These are phyloP conservation scores for Lypha dubia DNA, from an alignment of 2,888 invertebrate genomes.

Conservation along the genomic window DNA sequence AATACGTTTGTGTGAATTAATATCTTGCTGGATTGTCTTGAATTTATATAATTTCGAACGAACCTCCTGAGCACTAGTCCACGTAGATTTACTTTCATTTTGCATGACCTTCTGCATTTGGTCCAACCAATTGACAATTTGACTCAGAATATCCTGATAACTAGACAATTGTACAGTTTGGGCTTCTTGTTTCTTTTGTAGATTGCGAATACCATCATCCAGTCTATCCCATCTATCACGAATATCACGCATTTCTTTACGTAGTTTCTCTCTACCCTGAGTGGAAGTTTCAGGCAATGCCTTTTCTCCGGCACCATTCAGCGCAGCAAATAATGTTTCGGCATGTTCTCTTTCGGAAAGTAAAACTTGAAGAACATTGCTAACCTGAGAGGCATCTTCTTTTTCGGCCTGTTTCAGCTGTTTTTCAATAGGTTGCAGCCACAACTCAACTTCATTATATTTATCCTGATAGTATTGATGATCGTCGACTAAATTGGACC, in stretches of 20 bases:
- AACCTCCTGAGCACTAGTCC: conserved; percentile 92
- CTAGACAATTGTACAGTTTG: conserved; percentile 92
- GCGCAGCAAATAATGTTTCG: conserved; percentile 89
- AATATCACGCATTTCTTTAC: conserved; percentile 91
- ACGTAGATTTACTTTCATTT: conserved; percentile 87
- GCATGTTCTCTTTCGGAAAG: conserved; percentile 93
- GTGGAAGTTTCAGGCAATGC: conserved; percentile 96
- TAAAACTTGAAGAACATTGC: conserved; percentile 88
- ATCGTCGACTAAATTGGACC: conserved; percentile 92
- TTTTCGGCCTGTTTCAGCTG: conserved; percentile 87
- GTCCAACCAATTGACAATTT: conserved; percentile 93
- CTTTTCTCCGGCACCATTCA: conserved; percentile 92
- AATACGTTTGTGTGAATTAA: conserved; percentile 93
- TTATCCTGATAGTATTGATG: conserved; percentile 91
- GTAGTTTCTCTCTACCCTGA: conserved; percentile 93
- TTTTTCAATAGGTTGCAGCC: conserved; percentile 91
- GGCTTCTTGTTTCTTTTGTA: conserved; percentile 93
- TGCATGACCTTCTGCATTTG: conserved; percentile 91
- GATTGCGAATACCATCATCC: conserved; percentile 91
- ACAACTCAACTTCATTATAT: conserved; percentile 89
- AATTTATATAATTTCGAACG: conserved; percentile 92
- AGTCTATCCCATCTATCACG: conserved; percentile 95
- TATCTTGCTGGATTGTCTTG: conserved; percentile 94
- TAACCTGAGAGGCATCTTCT: conserved; percentile 87
- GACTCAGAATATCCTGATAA: conserved; percentile 93